Evolutionary conservation across 2,113 vertebrate genomes (phyloP).

Genomic region (Muscicapa adusta): DNA sequence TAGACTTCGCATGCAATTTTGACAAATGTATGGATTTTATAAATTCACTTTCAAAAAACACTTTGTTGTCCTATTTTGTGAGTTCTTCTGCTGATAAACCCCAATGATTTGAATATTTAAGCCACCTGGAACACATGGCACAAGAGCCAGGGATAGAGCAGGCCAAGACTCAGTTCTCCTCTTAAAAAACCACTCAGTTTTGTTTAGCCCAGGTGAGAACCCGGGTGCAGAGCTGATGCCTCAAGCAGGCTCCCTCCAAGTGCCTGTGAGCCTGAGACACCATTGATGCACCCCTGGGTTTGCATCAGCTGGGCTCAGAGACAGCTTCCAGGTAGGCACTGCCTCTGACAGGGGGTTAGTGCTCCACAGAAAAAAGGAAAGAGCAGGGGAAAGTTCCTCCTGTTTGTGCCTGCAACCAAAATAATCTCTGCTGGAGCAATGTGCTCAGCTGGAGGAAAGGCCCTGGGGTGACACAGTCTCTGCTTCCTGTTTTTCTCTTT

Average conservation of each 20-base stretch:
- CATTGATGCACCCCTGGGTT: neutral
- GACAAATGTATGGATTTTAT: neutral
- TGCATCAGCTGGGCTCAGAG: neutral
- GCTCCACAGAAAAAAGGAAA: neutral
- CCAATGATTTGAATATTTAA: neutral
- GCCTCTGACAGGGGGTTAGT: neutral
- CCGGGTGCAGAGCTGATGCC: neutral
- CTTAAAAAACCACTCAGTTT: neutral
- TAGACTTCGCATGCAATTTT: neutral
- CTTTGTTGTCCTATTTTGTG: neutral
- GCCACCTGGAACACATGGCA: neutral
- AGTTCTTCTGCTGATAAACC: neutral
- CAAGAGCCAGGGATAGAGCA: rapidly evolving
- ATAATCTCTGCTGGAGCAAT: neutral
- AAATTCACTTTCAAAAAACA: neutral
- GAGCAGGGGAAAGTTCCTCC: neutral
- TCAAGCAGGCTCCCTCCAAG: neutral
- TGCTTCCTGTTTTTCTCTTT: conserved; percentile 45
- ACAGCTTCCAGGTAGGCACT: neutral
- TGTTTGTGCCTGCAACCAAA: neutral
- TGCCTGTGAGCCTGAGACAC: rapidly evolving
- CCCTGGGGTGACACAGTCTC: neutral
- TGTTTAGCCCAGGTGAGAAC: neutral
- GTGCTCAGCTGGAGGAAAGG: conserved; percentile 44
- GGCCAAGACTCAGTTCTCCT: neutral